Evolutionary conservation across 2,797 vertebrate genomes (phyloP).

Genomic region (Aeoliscus strigatus): DNA sequence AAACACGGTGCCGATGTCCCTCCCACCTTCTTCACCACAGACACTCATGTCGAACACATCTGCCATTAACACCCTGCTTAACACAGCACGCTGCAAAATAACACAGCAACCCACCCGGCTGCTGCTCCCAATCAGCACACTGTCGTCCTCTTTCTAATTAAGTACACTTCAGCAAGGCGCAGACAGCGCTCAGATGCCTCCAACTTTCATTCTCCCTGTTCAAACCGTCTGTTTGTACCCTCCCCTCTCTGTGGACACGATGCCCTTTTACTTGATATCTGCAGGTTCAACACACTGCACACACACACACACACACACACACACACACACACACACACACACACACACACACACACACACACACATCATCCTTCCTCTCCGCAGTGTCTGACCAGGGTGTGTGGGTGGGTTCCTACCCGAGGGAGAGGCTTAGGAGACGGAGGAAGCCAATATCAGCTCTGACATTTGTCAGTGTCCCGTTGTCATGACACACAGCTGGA

Average conservation of each 20-base stretch:
- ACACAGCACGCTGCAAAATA: conserved; percentile 49
- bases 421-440: conserved; percentile 50
- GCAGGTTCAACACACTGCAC: conserved; percentile 22
- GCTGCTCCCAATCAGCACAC: conserved; percentile 49
- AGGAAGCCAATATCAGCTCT: conserved; percentile 65
- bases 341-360: conserved; percentile 3
- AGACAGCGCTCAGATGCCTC: conserved; percentile 29
- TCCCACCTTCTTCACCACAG: conserved; percentile 5
- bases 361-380: conserved; percentile 20
- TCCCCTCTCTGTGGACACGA: conserved; percentile 23
- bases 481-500: conserved; percentile 65
- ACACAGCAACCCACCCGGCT: conserved; percentile 42
- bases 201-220: conserved; percentile 18
- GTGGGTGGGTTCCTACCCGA: conserved; percentile 53
- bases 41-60: conserved; percentile 41
- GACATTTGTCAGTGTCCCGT: conserved; percentile 68
- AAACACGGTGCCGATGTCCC: conserved; percentile 19
- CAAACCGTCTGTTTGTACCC: conserved; percentile 21
- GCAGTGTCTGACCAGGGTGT: conserved; percentile 38
- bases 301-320: conserved; percentile 15
- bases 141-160: conserved; percentile 49
- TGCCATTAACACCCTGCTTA: conserved; percentile 58
- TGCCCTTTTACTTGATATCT: conserved; percentile 48
- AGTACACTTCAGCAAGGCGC: conserved; percentile 38
- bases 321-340: conserved; percentile 20